These are phyloP conservation scores for Cebuella pygmaea DNA, from an alignment of 2,797 vertebrate genomes.

Conservation along the genomic window DNA sequence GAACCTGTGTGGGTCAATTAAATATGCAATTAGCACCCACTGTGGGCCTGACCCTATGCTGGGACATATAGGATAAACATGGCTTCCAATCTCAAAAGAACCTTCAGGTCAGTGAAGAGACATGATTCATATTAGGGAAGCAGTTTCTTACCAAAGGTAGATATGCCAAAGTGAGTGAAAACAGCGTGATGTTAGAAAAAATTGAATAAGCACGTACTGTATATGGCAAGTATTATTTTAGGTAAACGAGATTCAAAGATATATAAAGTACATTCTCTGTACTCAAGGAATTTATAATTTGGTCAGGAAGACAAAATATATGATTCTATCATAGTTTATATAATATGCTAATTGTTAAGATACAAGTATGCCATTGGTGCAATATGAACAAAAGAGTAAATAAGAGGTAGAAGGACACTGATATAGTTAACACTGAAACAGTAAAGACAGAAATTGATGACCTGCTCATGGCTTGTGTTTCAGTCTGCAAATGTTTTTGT, in stretches of 20 bases:
- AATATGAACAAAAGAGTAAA: conserved; percentile 16
- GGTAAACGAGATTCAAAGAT: background rate
- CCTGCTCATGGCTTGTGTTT: background rate
- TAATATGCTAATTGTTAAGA: conserved; percentile 21
- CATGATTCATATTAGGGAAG: background rate
- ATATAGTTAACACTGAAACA: background rate
- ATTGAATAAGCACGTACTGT: background rate
- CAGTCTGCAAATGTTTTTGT: conserved; percentile 12
- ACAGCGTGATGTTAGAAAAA: background rate
- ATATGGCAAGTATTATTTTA: conserved; percentile 11
- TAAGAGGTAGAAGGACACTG: background rate
- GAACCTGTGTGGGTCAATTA: background rate
- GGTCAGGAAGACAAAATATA: background rate
- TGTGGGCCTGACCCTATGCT: background rate
- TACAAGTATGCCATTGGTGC: background rate
- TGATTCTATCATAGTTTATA: conserved; percentile 6
- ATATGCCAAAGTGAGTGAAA: conserved; percentile 18
- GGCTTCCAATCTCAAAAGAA: background rate
- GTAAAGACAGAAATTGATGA: conserved; percentile 37
- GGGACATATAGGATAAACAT: background rate
- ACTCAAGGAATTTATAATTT: conserved; percentile 41
- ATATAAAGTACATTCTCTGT: background rate
- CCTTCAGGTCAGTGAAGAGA: conserved; percentile 1
- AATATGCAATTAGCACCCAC: conserved; percentile 31
- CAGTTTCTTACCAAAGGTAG: conserved; percentile 37